These are phyloP conservation scores for Cephonodes hylas DNA, from an alignment of 2,888 invertebrate genomes.

Conservation along the genomic window DNA sequence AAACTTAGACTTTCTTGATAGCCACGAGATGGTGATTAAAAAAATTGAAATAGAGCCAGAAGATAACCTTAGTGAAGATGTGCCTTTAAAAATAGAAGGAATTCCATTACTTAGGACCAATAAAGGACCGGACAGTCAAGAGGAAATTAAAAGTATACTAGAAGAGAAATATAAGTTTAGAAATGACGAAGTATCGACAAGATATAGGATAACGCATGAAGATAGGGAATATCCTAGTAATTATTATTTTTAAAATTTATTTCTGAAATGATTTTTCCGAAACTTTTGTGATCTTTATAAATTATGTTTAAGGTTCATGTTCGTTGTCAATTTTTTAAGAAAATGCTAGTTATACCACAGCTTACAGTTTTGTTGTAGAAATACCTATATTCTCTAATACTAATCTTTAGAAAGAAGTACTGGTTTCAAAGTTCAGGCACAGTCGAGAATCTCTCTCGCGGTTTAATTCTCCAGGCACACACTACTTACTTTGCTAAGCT, in stretches of 20 bases:
- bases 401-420: too few relatives aligned
- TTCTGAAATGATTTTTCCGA: too few relatives aligned
- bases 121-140: conserved; percentile 26
- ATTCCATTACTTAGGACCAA: conserved; percentile 12
- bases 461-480: too few relatives aligned
- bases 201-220: conserved; percentile 52
- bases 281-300: too few relatives aligned
- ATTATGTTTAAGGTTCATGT: too few relatives aligned
- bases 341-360: too few relatives aligned
- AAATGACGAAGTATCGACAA: conserved; percentile 60
- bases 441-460: too few relatives aligned
- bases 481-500: too few relatives aligned
- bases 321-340: too few relatives aligned
- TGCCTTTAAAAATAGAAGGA: neutral
- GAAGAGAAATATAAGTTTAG: conserved; percentile 68
- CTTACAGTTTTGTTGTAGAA: too few relatives aligned
- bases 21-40: neutral
- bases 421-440: too few relatives aligned
- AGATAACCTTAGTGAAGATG: neutral
- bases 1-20: neutral
- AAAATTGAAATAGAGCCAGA: neutral
- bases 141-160: conserved; percentile 48
- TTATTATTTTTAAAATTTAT: neutral
- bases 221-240: conserved; percentile 41
- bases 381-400: too few relatives aligned